A percentile compares a stretch with the other conserved stretches of the same genome.
phyloP scores from a whole-genome alignment of 2,113 vertebrate species.

The Athene noctua region DNA sequence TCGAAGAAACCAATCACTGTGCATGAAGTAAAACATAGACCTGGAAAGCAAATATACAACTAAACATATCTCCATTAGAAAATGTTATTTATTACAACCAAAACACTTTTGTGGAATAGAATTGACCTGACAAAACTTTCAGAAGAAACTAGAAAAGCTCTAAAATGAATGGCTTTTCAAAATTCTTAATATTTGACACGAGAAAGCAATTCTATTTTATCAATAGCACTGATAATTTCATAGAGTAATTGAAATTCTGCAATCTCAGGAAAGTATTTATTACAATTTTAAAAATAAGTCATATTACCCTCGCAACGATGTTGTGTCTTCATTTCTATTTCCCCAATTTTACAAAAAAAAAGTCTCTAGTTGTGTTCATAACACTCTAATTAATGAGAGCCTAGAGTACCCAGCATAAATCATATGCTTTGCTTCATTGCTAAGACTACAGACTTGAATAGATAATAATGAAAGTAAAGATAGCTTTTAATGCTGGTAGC shows the following conservation, averaged over 20 bases:
- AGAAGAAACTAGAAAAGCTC: not conserved
- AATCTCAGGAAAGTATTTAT: not conserved
- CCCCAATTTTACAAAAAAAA: not conserved
- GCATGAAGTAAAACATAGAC: not conserved
- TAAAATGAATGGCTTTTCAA: not conserved
- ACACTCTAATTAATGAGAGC: not conserved
- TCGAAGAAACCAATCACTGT: not conserved
- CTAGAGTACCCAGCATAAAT: not conserved
- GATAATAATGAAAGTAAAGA: not conserved
- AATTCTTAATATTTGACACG: not conserved
- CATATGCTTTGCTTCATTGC: not conserved
- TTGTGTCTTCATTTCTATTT: not conserved
- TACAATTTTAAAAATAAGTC: not conserved
- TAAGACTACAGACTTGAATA: not conserved
- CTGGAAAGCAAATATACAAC: not conserved
- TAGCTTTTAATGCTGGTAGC: not conserved
- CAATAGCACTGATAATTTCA: not conserved
- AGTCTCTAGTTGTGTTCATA: not conserved
- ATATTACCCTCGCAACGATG: not conserved
- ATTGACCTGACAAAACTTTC: not conserved
- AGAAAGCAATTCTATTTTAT: not conserved
- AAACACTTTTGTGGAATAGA: not conserved
- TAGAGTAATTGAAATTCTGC: not conserved
- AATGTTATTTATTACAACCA: not conserved
- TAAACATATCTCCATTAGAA: not conserved